These are phyloP conservation scores for Craterocephalus amniculus DNA, from an alignment of 2,797 vertebrate genomes.

Conservation along the genomic window DNA sequence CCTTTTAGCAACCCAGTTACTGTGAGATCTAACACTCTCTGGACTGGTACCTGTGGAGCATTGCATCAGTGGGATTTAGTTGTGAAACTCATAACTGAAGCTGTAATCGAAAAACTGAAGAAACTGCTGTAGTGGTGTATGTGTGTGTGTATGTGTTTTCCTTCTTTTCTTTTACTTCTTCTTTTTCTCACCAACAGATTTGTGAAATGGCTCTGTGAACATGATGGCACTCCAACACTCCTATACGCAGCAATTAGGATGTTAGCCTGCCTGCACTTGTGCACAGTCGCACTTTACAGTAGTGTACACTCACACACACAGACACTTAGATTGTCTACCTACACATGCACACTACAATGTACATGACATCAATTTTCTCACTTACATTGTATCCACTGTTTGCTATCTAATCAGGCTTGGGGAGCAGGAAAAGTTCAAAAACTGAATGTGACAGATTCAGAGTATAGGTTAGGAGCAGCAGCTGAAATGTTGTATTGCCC, in stretches of 20 bases:
- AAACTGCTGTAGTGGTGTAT: conserved; percentile 29
- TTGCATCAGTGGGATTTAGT: conserved; percentile 23
- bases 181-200: conserved; percentile 34
- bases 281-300: conserved; percentile 29
- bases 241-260: conserved; percentile 59
- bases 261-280: conserved; percentile 40
- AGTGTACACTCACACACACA: background rate
- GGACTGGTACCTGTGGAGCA: conserved; percentile 22
- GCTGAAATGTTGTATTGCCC: background rate
- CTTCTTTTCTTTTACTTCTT: background rate
- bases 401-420: conserved; percentile 13
- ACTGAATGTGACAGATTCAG: conserved; percentile 10
- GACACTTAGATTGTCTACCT: background rate
- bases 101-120: conserved; percentile 38
- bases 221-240: conserved; percentile 58
- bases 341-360: background rate
- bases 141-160: background rate
- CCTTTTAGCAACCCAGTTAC: conserved; percentile 28
- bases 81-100: conserved; percentile 30
- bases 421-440: conserved; percentile 14
- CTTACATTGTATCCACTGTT: conserved; percentile 2
- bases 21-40: conserved; percentile 15
- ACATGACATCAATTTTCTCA: conserved; percentile 1
- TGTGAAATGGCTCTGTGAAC: conserved; percentile 55
- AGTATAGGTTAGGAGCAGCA: conserved; percentile 2